Conservation (phyloP, 2,113 vertebrate species). For the Sitta europaea region DNA sequence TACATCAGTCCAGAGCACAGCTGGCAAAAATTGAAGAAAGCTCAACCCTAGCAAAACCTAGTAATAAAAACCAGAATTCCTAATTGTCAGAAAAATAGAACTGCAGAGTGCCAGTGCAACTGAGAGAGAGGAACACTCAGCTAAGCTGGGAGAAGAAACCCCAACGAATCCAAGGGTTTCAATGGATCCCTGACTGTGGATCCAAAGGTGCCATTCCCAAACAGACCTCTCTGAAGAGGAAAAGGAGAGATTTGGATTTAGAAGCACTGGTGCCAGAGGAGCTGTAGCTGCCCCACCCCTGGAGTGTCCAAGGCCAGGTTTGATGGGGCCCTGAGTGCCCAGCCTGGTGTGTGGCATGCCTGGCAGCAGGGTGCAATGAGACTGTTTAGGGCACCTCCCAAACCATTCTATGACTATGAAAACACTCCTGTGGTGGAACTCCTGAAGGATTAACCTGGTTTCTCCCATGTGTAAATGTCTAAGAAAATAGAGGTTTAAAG, state of each 20-base stretch:
- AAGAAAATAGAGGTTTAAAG: not conserved
- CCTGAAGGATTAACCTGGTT: not conserved
- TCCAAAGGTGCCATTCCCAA: not conserved
- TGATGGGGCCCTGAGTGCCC: too few species aligned
- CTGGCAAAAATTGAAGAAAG: not conserved
- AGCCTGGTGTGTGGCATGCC: not conserved
- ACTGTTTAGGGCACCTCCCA: not conserved
- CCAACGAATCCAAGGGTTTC: not conserved
- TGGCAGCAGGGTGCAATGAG: not conserved
- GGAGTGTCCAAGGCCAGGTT: not conserved
- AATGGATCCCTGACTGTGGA: not conserved
- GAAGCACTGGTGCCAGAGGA: not conserved
- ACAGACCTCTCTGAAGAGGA: not conserved
- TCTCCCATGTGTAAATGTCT: not conserved
- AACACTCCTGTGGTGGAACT: not conserved
- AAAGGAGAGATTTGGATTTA: not conserved
- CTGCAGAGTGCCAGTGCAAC: not conserved
- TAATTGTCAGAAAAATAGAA: not conserved
- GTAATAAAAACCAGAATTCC: not conserved
- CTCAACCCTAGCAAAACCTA: not conserved
- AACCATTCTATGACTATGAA: not conserved
- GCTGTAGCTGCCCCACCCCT: not conserved
- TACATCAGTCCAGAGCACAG: not conserved
- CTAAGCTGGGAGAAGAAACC: not conserved
- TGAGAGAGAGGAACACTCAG: not conserved